Evolutionary conservation across 2,113 vertebrate genomes (phyloP).

Genomic region (Hylia prasina): DNA sequence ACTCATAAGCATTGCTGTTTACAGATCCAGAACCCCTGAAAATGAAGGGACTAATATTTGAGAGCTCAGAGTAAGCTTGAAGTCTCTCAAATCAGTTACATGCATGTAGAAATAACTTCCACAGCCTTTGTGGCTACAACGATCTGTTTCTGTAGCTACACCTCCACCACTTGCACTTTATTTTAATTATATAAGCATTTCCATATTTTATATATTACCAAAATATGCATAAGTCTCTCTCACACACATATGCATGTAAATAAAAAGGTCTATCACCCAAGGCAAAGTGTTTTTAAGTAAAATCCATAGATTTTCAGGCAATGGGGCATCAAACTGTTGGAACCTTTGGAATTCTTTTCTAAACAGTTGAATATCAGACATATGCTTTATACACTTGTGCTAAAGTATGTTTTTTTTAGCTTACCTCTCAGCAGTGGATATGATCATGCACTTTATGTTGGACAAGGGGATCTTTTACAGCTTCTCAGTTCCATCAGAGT

Average conservation of each 20-base stretch:
- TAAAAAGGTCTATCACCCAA: not conserved
- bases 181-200: not conserved
- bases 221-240: not conserved
- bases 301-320: not conserved
- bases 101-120: not conserved
- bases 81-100: not conserved
- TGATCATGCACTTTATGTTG: not conserved
- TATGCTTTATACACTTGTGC: not conserved
- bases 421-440: not conserved
- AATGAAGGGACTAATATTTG: not conserved
- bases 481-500: not conserved
- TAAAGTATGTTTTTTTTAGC: not conserved
- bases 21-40: not conserved
- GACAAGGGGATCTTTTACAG: not conserved
- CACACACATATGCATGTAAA: not conserved
- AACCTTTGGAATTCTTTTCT: not conserved
- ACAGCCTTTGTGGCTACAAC: not conserved
- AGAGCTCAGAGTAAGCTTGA: not conserved
- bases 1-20: not conserved
- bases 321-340: not conserved
- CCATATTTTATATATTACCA: not conserved
- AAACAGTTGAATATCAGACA: not conserved
- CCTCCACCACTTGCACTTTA: not conserved
- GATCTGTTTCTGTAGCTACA: not conserved
- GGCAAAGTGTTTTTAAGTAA: not conserved